Evolutionary conservation across 1,140 invertebrate species (phyloP), one percentile per base, ranked within the genome.

Genomic region (Himalopsyche phryganea): DNA sequence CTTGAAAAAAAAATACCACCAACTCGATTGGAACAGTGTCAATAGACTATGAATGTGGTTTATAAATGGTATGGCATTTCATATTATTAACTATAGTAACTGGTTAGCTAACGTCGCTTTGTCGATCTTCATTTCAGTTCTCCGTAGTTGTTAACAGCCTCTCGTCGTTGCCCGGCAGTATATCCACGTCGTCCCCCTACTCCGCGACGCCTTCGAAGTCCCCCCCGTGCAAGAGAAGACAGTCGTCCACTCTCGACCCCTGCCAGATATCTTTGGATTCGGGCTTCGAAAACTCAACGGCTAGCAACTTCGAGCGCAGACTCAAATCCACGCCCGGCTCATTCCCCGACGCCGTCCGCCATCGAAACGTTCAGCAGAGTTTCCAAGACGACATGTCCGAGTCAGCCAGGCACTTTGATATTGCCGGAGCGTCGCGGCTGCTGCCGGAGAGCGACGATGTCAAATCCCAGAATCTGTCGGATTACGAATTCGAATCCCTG

Each of bases 401-500:
- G 46, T 50, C 56, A 6, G 56, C 17, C 4, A 10, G 38, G 10
- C 20, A 53, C 38, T 60, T 53, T 14, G 50, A 53, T 33, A 33
- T 5, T 13, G n/a, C 47, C 23, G 23, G 23, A 3, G 3, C 23
- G 3, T 28, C 23, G 3, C 3, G 23, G 9, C 23, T 20, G 14
- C 14, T 46, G 32, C 14, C 23, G 23, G 44, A 45, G 2, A 14
- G 28, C 9, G 17, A 28, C 19, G n/a, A 13, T 23, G 41, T 20
- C 35, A 54, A 41, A 32, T 14, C 6, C 9, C 32, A 17, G 38
- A 41, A 33, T 28, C 32, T 50, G 14, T 46, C 54, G 1, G 47
- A 50, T n/a, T 61, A 51, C 18, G 68, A 70, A 6, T 65, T 69
- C 1, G 67, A 68, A 3, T 68, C 69, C 0, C 65, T 78, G 19